Evolutionary conservation across 2,797 vertebrate species (phyloP), one percentile per base, ranked within the genome.

Genomic region (Sternotherus odoratus): DNA sequence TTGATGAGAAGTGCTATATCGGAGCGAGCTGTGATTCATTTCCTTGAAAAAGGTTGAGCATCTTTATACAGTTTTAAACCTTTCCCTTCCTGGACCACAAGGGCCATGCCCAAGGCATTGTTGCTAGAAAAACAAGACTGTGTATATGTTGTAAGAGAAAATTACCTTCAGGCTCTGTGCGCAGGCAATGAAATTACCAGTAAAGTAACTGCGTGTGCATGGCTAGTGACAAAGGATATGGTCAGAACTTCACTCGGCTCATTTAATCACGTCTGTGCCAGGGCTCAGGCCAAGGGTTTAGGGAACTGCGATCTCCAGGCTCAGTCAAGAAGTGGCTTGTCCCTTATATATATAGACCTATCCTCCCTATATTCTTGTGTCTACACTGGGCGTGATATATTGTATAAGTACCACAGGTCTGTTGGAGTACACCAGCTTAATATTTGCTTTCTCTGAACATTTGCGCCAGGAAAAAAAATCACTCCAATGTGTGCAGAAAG

Each of bases 21-120:
- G 0, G 1, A 95, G 90, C 93, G 63, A n/a, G 69, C 78, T 85
- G 82, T 94, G 92, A 94, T 96, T 95, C 93, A 95, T 95, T 96
- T 94, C 69, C 63, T 43, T 91, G 87, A 79, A 57, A 92, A 88
- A 94, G 87, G 90, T 49, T 51, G 83, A 48, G 56, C 13, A 94
- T 94, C 93, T 95, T 78, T 89, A 86, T 82, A 88, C 36, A 46
- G 85, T 95, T 91, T 95, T 95, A 43, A 95, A 94, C 86, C 75
- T 48, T 85, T 95, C 83, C 36, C 39, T 77, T 86, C 33, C 90
- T 91, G 54, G 60, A 5, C 50, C 50, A n/a, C 30, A 28, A 43
- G 66, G 26, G 26, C 39, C 56, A 19, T 10, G 13, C 11, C 86
- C 6, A 8, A 12, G 9, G 69, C 46, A 30, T 3, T 26, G 69